Base-by-base conservation (phyloP, 2,113 vertebrate species). In the Laticauda laticaudata region DNA sequence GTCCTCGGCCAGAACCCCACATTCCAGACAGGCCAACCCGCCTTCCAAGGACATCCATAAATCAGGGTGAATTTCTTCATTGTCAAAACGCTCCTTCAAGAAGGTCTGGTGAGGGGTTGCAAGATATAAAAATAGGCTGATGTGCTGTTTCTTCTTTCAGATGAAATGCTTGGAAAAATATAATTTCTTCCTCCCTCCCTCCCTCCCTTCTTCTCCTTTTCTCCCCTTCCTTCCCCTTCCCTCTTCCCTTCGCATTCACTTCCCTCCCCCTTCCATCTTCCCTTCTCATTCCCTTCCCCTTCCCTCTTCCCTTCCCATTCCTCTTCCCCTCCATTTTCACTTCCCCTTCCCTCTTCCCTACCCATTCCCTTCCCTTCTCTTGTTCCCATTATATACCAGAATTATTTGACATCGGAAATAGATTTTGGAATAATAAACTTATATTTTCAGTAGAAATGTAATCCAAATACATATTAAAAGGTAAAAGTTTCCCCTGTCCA, bases 61-160 rank as follows among this genome's bases (percentile, higher is more conserved):
- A 51, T 98, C 98, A 29, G 98, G 98, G n/a, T 98, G 98, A 61
- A 98, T 95, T 90, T 99, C 99, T 92, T 99, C 99, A 96, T 98
- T 99, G 97, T 99, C 99, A 95, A 99, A 99, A 34, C 99, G 99
- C 93, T 99, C 99, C 96, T 99, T 99, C 93, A 99, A 97, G 95
- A 98, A 99, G 11, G 98, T 98, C 99, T 99, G 95, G 12, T 87
- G 51, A 53, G 93, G 92, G 3, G 23, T 45, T 90, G 94, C 12
- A 88, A 95, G 26, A 90, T n/a, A 56, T 86, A 53, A 92, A 69
- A 91, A 93, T 48, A 4, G 15, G n/a, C 0, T 39, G 90, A 61
- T 15, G 29, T 12, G 5, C 29, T 51, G 6, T 81, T 3, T 14
- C 5, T 8, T 56, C 21, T 24, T 90, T 34, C 34, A 90, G 51